Base-by-base conservation (phyloP, 2,888 invertebrate species). In the Matsumyia berberina region DNA sequence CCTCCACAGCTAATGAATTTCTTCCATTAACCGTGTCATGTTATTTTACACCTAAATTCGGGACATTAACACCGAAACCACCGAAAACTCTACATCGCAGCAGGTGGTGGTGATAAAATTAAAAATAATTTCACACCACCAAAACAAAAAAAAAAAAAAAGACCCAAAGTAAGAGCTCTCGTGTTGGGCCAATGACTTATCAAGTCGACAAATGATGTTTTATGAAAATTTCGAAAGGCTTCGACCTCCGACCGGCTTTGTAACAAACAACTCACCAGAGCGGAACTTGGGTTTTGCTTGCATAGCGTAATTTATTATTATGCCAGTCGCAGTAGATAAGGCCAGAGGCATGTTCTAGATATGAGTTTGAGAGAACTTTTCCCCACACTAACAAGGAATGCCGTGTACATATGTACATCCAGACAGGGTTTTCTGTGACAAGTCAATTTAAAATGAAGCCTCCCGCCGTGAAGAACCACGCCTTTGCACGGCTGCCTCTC, bases 391-490 rank as follows among this genome's bases (percentile, higher is more conserved):
- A 15, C 17, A 29, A 39, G 42, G 29, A 19, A 49, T n/a, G 29
- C 12, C 15, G 7, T 37, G 12, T n/a, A 46, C 39, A 44, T 35
- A 46, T 31, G 35, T 35, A 44, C 15, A 73, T 42, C n/a, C 49
- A 35, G 62, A 49, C 49, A 31, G 31, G 51, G 79, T 79, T 74
- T 67, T 74, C 58, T 85, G 85, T 85, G 85, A 85, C 85, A 85
- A 85, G 85, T 85, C 85, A 85, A 85, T 85, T 85, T 76, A 70
- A 74, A 85, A 80, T 80, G 85, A 80, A 80, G 66, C 74, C 74
- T 79, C 70, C 64, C 37, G 78, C 74, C 69, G 79, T 80, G 53
- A 76, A 80, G 64, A 83, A 76, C 85, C 85, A 85, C 85, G 85
- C 85, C 85, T 83, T 62, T 73, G 53, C 44, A 15, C 17, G 17